Conservation (phyloP, 1,140 invertebrate genomes). For the Lysiphlebus fabarum region DNA sequence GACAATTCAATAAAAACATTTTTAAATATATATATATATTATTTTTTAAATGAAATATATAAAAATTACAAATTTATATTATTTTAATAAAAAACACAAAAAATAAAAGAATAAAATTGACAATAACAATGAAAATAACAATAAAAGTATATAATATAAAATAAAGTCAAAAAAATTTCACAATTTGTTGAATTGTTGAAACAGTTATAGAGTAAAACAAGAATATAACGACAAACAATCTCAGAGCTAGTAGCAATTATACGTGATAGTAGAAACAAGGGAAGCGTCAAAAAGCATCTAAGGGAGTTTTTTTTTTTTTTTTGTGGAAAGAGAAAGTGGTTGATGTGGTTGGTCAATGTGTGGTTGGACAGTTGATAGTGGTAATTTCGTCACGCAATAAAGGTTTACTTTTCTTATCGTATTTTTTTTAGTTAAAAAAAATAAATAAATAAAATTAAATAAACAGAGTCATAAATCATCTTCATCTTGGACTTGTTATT, state of each 20-base stretch:
- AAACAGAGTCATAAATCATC: no score
- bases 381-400: slow-evolving; percentile 46
- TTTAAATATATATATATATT: no score
- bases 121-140: no score
- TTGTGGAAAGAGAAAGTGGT: slow-evolving; percentile 16
- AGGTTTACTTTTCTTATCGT: slow-evolving; percentile 43
- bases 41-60: no score
- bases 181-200: background rate
- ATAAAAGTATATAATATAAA: no score
- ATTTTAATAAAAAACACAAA: no score
- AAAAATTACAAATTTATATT: no score
- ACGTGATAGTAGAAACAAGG: slow-evolving; percentile 31
- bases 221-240: slow-evolving; percentile 29
- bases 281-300: slow-evolving; percentile 13
- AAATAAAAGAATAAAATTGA: no score
- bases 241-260: slow-evolving; percentile 32
- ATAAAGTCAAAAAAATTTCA: no score
- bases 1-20: no score
- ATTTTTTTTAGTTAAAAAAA: background rate
- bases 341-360: slow-evolving; percentile 14
- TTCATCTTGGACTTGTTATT: no score
- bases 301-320: background rate
- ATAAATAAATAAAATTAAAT: no score
- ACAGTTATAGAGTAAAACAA: slow-evolving; percentile 18
- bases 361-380: slow-evolving; percentile 35